Base-by-base conservation (phyloP, 2,888 invertebrate genomes). In the Malthinus seriepunctatus region DNA sequence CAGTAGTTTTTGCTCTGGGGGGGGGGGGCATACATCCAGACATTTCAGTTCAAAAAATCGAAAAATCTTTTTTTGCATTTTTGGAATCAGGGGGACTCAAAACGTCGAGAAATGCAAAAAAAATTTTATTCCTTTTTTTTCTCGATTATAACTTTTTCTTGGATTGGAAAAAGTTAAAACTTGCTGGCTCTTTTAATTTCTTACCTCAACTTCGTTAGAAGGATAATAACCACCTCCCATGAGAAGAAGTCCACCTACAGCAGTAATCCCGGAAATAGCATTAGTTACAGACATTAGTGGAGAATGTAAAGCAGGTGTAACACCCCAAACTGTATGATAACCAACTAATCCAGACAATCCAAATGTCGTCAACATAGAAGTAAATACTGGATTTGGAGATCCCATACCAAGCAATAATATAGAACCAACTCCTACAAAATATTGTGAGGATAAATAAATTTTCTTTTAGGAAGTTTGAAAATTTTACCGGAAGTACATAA, bases 261-360 rank as follows among this genome's bases (percentile, higher is more conserved):
- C 93, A 1, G 94, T 95, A 72, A 94, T 92, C 31, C 93, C 94
- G 8, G 93, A 93, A 71, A 95, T 91, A 60, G 95, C 94, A 78
- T 95, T 95, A 4, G 94, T 95, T 33, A 95, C 94, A 1, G 93
- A 93, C 94, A 95, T 95, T 23, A 95, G 84, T 0, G 94, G 95
- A 0, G 93, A 93, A 80, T 95, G 94, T 14, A 95, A 84, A 32
- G 94, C 93, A 8, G 94, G 94, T 10, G 91, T 92, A 11, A 95
- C 94, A 48, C 92, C 93, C 94, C 94, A 95, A 9, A 94, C 94
- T 1, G 93, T 93, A 80, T 94, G 93, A 79, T 93, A 94, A 1
- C 86, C 86, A 12, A 92, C 93, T 70, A 89, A 85, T 75, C 91
- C 91, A 65, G 93, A 86, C 63, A 95, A 78, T 32, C 91, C 90